A percentile compares a stretch with the other conserved stretches of the same genome.
These are phyloP conservation scores for Lydus trimaculatus DNA, from an alignment of 2,888 invertebrate species.

Conservation along the genomic window DNA sequence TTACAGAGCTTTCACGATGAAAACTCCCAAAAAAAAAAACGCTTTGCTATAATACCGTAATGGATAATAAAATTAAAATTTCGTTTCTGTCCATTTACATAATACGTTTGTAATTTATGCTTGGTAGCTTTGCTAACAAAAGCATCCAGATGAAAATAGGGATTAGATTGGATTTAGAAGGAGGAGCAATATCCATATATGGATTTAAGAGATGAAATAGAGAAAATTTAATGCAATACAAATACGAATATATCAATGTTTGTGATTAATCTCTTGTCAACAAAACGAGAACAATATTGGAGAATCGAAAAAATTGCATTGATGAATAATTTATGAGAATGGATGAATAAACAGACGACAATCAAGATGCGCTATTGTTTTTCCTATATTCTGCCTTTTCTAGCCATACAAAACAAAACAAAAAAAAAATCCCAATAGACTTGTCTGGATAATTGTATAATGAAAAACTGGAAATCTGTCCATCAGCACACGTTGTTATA, in stretches of 20 bases:
- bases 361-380: background rate
- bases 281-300: background rate
- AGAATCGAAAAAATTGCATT: background rate
- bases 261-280: background rate
- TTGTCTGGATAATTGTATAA: background rate
- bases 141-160: constrained; percentile 26
- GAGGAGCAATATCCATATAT: background rate
- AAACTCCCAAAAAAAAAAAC: background rate
- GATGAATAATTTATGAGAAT: background rate
- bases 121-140: constrained; percentile 22
- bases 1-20: background rate
- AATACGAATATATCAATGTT: background rate
- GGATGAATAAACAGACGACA: background rate
- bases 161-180: constrained; percentile 25
- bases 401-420: no score
- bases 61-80: constrained; percentile 29
- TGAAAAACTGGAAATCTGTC: background rate
- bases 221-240: background rate
- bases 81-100: constrained; percentile 22
- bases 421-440: background rate
- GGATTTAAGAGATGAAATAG: background rate
- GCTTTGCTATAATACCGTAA: constrained; percentile 12
- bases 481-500: background rate
- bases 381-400: background rate
- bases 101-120: constrained; percentile 30